Evolutionary conservation across 2,113 vertebrate species (phyloP), one percentile per base, ranked within the genome.

Genomic region (Takifugu flavidus): DNA sequence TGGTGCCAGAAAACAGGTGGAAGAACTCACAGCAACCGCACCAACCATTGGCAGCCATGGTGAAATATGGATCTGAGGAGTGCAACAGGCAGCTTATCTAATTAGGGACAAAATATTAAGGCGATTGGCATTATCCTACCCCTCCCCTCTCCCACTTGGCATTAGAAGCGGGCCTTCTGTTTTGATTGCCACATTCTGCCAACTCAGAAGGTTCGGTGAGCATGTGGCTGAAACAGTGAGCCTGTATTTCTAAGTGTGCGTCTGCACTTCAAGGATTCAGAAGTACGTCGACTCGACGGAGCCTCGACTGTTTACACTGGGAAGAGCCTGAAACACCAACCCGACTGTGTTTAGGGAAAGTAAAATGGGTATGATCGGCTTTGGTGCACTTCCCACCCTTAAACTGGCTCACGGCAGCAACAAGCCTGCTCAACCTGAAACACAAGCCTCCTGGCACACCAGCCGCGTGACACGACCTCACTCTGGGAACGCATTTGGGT

Each of bases 31-130:
- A 39, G 8, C 29, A 5, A 6, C 29, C 29, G 8, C 34, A 39
- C 34, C 7, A 82, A 57, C 45, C 62, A 53, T 7, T 56, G 70
- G 61, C 72, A 78, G 66, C 76, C 55, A 62, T 72, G 78, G 73
- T 81, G 77, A 85, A 87, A 88, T 86, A 86, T 87, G 84, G 79
- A 84, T 83, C 75, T 71, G 75, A 53, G 66, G 67, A 62, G 67
- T 78, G 72, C 74, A 82, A 80, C 82, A 76, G 76, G 75, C 65
- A 83, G 80, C 77, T 87, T 85, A 89, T 86, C 83, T 75, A 85
- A 88, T 89, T 89, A 87, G 74, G 70, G 60, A 67, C 49, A 54
- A 82, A 82, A 82, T 89, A 82, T 84, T 80, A 88, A 88, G 83
- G 62, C 79, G 85, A 83, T 86, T 77, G 83, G 66, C 49, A 77